Conservation (phyloP, 2,797 vertebrate genomes). For the Tenualosa thibaudeaui region DNA sequence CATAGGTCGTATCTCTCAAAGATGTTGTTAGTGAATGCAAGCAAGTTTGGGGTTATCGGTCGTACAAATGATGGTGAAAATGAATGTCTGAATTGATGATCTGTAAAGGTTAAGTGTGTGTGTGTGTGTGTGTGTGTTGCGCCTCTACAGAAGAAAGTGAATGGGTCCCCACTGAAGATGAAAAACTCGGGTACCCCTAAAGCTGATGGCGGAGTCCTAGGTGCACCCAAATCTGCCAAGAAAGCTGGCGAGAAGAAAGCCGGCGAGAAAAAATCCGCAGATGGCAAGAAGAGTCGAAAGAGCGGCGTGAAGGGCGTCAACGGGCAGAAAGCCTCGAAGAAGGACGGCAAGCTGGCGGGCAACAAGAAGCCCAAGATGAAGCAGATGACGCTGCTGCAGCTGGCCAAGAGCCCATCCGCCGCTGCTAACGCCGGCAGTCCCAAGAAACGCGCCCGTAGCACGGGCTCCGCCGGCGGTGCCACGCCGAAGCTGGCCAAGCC, state of each 20-base stretch:
- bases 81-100: no score
- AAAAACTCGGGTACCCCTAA: conserved; percentile 86
- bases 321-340: conserved; percentile 84
- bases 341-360: conserved; percentile 76
- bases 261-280: conserved; percentile 49
- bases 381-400: conserved; percentile 92
- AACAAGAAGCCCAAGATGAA: conserved; percentile 90
- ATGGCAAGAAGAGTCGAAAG: conserved; percentile 78
- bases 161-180: conserved; percentile 87
- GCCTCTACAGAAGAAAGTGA: conserved; percentile 78
- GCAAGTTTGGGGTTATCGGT: background rate
- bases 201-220: conserved; percentile 44
- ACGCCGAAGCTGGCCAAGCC: conserved; percentile 88
- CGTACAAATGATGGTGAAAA: background rate
- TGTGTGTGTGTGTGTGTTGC: background rate
- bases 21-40: background rate
- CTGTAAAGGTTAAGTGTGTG: no score
- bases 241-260: conserved; percentile 54
- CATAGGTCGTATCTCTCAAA: background rate
- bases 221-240: conserved; percentile 66
- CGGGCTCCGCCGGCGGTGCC: conserved; percentile 59
- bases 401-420: conserved; percentile 80
- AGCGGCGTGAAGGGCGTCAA: conserved; percentile 74
- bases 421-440: conserved; percentile 68
- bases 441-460: conserved; percentile 75